Percentiles rank a stretch among this genome's conserved stretches.
These are phyloP conservation scores for Volucella inanis DNA, from an alignment of 2,888 invertebrate genomes.

Conservation along the genomic window DNA sequence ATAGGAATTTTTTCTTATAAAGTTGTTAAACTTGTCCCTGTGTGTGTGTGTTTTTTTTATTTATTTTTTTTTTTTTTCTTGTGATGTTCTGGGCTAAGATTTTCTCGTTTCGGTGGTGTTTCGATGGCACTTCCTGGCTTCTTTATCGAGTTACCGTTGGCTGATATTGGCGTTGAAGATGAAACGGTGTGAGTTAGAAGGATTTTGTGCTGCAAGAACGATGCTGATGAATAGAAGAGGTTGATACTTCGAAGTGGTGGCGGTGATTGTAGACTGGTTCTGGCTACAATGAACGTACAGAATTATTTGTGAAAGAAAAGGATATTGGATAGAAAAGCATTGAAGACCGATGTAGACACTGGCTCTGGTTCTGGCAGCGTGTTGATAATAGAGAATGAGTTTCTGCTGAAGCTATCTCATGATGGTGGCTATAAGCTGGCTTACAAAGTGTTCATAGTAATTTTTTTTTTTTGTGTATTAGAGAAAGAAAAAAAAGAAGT, in stretches of 20 bases:
- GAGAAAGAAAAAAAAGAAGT: not conserved
- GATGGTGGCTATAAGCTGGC: slow-evolving; percentile 43
- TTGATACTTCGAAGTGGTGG: not conserved
- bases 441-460: slow-evolving; percentile 54
- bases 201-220: slow-evolving; percentile 32
- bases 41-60: not conserved
- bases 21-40: slow-evolving; percentile 20
- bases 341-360: slow-evolving; percentile 2
- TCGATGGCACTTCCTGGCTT: slow-evolving; percentile 40
- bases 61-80: slow-evolving; percentile 8
- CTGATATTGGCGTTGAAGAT: slow-evolving; percentile 47
- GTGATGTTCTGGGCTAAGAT: not conserved
- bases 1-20: slow-evolving; percentile 47
- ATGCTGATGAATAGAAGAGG: slow-evolving; percentile 15
- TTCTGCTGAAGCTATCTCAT: slow-evolving; percentile 23
- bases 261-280: not conserved
- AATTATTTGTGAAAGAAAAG: slow-evolving; percentile 60
- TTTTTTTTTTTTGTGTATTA: slow-evolving; percentile 33
- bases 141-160: slow-evolving; percentile 54
- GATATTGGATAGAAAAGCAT: slow-evolving; percentile 55
- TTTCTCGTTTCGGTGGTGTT: slow-evolving; percentile 21
- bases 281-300: slow-evolving; percentile 43
- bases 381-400: not conserved
- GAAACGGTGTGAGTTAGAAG: slow-evolving; percentile 1
- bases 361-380: too few species aligned